Base-by-base conservation (phyloP, 2,113 vertebrate genomes). In the Poecilia latipinna region DNA sequence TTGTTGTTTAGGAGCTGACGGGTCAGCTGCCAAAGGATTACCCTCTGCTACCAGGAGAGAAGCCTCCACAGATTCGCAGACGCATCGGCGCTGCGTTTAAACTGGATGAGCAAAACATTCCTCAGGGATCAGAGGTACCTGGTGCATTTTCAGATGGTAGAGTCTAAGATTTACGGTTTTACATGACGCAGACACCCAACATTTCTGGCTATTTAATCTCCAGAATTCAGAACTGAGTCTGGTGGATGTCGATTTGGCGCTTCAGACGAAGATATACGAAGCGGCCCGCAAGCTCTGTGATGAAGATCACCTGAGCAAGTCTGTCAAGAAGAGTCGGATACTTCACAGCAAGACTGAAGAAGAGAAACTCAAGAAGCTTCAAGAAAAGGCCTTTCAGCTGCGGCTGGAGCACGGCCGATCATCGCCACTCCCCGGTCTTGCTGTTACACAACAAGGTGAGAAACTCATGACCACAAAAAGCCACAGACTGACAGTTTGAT, bases 211-310 rank as follows among this genome's bases (percentile, higher is more conserved):
- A 13, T 54, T 28, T 70, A 29, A n/a, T 10, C 57, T 42, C 28
- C 78, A 98, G 97, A 94, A 96, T 65, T 96, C 96, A 0, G 69
- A 91, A 17, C 91, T 97, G 77, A 94, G 89, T 65, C 70, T 90
- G 37, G 91, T 97, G 80, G 96, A 98, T 64, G 88, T 82, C 51
- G 94, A 96, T 63, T 90, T 98, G 82, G 95, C 96, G 0, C 92
- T 98, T 80, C 97, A 98, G 93, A 94, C 95, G 78, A 96, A 97
- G 94, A 97, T 99, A 32, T 93, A 95, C 0, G 94, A 95, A 79
- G 97, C 97, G 0, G 94, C 95, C 0, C 93, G 93, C 0, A 93
- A 92, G 12, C 95, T 99, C 11, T 96, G 91, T 29, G 84, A 79
- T 0, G 96, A 98, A 89, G 93, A 95, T 65, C 95, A 96, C 83